Base-by-base conservation (phyloP, 2,888 invertebrate genomes). In the Lysandra bellargus region DNA sequence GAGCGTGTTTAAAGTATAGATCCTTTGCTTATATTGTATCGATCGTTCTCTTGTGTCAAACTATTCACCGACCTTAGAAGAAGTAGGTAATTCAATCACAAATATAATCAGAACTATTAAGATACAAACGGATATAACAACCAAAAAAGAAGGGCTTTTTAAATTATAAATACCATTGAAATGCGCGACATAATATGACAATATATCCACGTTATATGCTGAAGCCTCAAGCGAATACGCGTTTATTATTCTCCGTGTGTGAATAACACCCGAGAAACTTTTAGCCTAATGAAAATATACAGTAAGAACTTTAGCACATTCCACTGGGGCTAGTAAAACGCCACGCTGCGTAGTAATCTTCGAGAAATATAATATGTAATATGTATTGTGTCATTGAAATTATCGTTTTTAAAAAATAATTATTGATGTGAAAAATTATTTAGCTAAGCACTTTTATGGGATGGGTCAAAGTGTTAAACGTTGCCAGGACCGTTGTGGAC, bases 271-370 rank as follows among this genome's bases (percentile, higher is more conserved):
- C 80, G 80, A 79, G 82, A 83, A 86, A 85, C 83, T 85, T 85
- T 85, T 78, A 80, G 79, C 61, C 78, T 87, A 87, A 88, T 86
- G 84, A 88, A 87, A 79, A 79, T 79, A 79, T 78, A 80, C 78
- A 60, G 74, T 79, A 79, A 78, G 79, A 78, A 78, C 74, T 75
- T 74, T 37, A 49, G 33, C 57, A 74, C 64, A 44, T 78, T 78
- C 23, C 78, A 49, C 80, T 75, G 23, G 80, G 78, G 49, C 61
- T 60, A 78, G 78, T 80, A 75, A 79, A 79, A 78, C 60, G 37
- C 53, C 33, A 78, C 33, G 23, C 17, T 78, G 49, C 61, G 61
- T 64, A 14, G 37, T 44, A 23, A 30, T 69, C 69, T 69, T 7
- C 33, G 33, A 33, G 33, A 33, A 64, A 30, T 64, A 64, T 64